Percentiles rank a stretch among this genome's conserved stretches.
phyloP scores from a whole-genome alignment of 2,888 invertebrate genomes.

The Glyphotaelius pellucidus region DNA sequence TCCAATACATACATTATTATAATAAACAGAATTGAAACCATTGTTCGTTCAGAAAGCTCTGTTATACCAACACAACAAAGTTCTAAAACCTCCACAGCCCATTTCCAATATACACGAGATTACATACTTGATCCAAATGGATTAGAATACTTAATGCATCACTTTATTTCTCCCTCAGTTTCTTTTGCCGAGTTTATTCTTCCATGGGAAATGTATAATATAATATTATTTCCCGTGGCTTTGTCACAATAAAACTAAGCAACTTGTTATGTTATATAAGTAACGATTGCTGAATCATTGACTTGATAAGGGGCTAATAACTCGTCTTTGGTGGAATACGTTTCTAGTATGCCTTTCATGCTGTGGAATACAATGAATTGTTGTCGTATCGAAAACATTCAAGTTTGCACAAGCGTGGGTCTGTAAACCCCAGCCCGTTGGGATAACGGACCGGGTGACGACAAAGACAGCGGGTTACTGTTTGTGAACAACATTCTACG shows the following conservation, averaged over 20 bases:
- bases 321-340: not conserved
- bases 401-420: not conserved
- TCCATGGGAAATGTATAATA: not conserved
- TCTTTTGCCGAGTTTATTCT: not conserved
- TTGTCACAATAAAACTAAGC: not conserved
- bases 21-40: conserved; percentile 2
- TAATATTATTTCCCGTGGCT: not conserved
- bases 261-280: not conserved
- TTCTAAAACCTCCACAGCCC: not conserved
- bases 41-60: not conserved
- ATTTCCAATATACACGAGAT: not conserved
- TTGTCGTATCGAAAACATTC: not conserved
- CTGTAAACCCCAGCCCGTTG: not conserved
- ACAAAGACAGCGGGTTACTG: not conserved
- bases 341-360: not conserved
- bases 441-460: not conserved
- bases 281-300: not conserved
- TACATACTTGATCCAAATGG: not conserved
- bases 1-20: conserved; percentile 13
- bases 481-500: not conserved
- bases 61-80: not conserved
- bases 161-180: not conserved
- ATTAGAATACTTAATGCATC: not conserved
- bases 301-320: not conserved
- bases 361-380: not conserved